These are phyloP conservation scores for Popillia japonica DNA, from an alignment of 1,140 invertebrate species.

Conservation along the genomic window DNA sequence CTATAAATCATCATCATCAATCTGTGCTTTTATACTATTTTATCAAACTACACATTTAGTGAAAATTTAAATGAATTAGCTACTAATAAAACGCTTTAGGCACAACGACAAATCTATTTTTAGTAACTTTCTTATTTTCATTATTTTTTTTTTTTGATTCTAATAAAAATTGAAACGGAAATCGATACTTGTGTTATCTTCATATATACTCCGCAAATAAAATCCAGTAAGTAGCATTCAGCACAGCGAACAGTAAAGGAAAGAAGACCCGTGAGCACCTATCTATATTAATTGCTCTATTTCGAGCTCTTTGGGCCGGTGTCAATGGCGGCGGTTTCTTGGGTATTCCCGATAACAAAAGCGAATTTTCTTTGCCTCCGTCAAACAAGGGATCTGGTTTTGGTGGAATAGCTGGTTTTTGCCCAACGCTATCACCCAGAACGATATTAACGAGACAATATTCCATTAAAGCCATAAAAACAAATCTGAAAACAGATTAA, in stretches of 20 bases:
- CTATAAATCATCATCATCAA: too few species aligned
- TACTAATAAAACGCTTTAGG: too few species aligned
- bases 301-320: slow-evolving; percentile 72
- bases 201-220: slow-evolving; percentile 83
- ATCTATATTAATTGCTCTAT: slow-evolving; percentile 86
- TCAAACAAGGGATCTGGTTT: slow-evolving; percentile 69
- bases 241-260: slow-evolving; percentile 82
- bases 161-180: too few species aligned
- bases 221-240: slow-evolving; percentile 90
- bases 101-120: too few species aligned
- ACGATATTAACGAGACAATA: slow-evolving; percentile 92
- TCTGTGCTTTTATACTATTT: too few species aligned
- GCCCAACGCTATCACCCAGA: slow-evolving; percentile 74
- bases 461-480: slow-evolving; percentile 94
- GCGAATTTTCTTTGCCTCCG: slow-evolving; percentile 55
- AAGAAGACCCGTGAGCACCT: slow-evolving; percentile 87
- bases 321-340: slow-evolving; percentile 47
- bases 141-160: too few species aligned
- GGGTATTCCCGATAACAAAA: slow-evolving; percentile 44
- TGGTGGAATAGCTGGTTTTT: slow-evolving; percentile 62
- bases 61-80: too few species aligned
- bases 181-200: slow-evolving; percentile 59
- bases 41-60: too few species aligned
- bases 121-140: too few species aligned
- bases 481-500: slow-evolving; percentile 68